Conservation (phyloP, 2,113 vertebrate genomes). For the Heterotis niloticus region DNA sequence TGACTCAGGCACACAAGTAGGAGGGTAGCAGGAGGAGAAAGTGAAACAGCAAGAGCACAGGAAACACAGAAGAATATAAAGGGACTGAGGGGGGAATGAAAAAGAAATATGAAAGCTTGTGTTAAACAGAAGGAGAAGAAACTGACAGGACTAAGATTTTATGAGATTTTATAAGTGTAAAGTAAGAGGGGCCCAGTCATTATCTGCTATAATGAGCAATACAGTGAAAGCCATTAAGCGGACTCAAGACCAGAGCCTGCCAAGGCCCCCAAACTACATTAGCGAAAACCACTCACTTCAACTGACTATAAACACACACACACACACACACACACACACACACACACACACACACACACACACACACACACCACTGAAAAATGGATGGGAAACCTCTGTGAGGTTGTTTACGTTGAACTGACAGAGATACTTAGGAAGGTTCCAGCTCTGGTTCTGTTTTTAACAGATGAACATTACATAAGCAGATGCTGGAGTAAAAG, state of each 20-base stretch:
- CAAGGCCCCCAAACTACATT: not conserved
- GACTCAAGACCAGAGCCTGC: not conserved
- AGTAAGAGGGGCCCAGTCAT: conserved; percentile 11
- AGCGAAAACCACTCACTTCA: not conserved
- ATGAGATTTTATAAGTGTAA: not conserved
- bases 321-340: not conserved
- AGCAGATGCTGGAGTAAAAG: not conserved
- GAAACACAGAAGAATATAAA: not conserved
- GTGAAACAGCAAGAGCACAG: not conserved
- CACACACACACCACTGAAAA: not conserved
- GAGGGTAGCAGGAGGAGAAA: not conserved
- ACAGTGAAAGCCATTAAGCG: not conserved
- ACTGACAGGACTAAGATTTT: not conserved
- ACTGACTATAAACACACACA: not conserved
- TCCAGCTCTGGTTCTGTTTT: conserved; percentile 3
- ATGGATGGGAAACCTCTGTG: not conserved
- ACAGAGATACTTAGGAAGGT: not conserved
- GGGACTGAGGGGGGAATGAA: not conserved
- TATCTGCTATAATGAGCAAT: conserved; percentile 9
- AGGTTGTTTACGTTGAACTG: conserved; percentile 3
- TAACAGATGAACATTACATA: not conserved
- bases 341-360: not conserved
- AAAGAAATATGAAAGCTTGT: not conserved
- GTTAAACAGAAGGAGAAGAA: not conserved
- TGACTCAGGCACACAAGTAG: not conserved